A percentile compares a stretch with the other conserved stretches of the same genome.
Evolutionary conservation across 2,113 vertebrate species (phyloP).

Genomic region (Jacana jacana): DNA sequence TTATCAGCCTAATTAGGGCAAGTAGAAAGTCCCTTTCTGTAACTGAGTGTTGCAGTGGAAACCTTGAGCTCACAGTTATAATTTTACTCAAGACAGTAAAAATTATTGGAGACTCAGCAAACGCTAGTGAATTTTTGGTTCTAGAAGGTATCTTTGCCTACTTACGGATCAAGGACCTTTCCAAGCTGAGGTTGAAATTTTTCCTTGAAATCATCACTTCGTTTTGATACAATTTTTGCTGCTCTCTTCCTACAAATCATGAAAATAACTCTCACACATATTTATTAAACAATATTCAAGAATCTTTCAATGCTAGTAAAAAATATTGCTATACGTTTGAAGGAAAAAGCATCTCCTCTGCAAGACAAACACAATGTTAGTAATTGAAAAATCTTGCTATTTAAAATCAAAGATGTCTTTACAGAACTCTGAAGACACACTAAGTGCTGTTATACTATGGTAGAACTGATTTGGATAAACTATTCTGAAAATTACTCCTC

Average conservation of each 20-base stretch:
- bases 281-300: not conserved
- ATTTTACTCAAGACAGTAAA: not conserved
- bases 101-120: not conserved
- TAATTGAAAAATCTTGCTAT: not conserved
- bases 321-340: not conserved
- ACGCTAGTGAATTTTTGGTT: not conserved
- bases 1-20: not conserved
- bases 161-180: slow-evolving; percentile 75
- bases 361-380: not conserved
- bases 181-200: slow-evolving; percentile 76
- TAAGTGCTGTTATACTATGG: not conserved
- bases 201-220: slow-evolving; percentile 79
- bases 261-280: not conserved
- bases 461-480: not conserved
- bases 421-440: not conserved
- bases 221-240: slow-evolving; percentile 72
- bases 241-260: slow-evolving; percentile 73
- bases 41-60: not conserved
- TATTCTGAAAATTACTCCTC: not conserved
- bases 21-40: not conserved
- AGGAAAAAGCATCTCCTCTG: not conserved
- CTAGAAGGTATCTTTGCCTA: slow-evolving; percentile 18
- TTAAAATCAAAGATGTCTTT: not conserved
- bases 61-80: not conserved
- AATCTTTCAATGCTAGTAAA: not conserved